Percentiles rank a stretch among this genome's conserved stretches.
Evolutionary conservation across 2,113 vertebrate genomes (phyloP).

Genomic region (Sinosuthora webbiana): DNA sequence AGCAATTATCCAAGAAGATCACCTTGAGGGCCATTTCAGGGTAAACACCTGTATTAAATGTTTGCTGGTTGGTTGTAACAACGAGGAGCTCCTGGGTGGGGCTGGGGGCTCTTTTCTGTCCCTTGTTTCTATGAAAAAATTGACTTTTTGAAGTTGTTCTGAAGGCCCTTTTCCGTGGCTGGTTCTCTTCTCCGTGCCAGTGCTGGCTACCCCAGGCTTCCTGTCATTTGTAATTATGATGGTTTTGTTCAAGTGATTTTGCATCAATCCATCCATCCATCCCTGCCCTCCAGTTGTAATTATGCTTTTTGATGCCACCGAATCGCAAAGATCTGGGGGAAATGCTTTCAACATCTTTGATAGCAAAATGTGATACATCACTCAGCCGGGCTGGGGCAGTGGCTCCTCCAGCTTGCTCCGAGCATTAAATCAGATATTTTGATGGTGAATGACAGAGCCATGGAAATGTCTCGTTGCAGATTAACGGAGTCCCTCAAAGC

Average conservation of each 20-base stretch:
- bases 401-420: background rate
- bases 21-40: background rate
- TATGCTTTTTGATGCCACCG: background rate
- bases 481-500: background rate
- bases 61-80: background rate
- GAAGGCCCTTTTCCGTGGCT: background rate
- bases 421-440: background rate
- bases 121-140: background rate
- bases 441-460: background rate
- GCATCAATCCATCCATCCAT: background rate
- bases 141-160: background rate
- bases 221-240: background rate
- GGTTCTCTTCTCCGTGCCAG: background rate
- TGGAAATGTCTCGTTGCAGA: background rate
- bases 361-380: background rate
- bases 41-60: too few species aligned
- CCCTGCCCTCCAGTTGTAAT: slow-evolving; percentile 9
- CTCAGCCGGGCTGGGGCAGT: background rate
- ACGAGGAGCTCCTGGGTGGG: too few species aligned
- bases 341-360: background rate
- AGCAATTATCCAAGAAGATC: background rate
- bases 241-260: background rate
- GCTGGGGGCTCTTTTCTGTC: background rate
- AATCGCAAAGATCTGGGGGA: background rate
- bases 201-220: background rate